phyloP scores from a whole-genome alignment of 2,797 vertebrate genomes.

The Acestrorhynchus altus region DNA sequence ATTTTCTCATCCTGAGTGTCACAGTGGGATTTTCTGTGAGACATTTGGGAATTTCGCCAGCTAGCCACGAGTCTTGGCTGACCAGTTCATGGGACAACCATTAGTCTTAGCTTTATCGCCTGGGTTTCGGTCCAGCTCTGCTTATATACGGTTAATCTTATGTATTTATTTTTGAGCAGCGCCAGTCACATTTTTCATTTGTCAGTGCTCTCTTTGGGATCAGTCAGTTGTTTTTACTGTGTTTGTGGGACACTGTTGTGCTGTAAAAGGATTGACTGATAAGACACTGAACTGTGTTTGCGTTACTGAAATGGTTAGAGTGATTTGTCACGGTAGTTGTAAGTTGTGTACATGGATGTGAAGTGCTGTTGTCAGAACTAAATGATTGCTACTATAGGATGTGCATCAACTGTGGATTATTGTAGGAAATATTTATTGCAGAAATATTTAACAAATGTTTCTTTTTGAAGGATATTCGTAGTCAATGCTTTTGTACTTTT shows the following conservation, averaged over 20 bases:
- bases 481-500: constrained; percentile 50
- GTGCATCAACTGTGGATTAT: neutral
- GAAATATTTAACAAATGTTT: too few relatives aligned
- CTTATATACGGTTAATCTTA: constrained; percentile 31
- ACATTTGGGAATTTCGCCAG: too few relatives aligned
- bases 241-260: neutral
- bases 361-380: neutral
- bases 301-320: neutral
- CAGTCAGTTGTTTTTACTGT: constrained; percentile 37
- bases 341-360: neutral
- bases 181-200: constrained; percentile 42
- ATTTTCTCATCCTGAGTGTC: neutral
- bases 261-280: neutral
- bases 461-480: constrained; percentile 9
- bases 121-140: neutral
- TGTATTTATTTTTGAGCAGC: constrained; percentile 14
- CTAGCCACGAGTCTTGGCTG: neutral
- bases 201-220: constrained; percentile 74
- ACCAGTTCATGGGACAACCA: neutral
- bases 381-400: neutral
- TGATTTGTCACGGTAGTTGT: neutral
- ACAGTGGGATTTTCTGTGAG: neutral
- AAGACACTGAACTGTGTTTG: neutral
- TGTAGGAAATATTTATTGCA: constrained; percentile 21
- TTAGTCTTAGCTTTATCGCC: neutral